Evolutionary conservation across 2,797 vertebrate genomes (phyloP).

Genomic region (Kryptolebias ocellatus): DNA sequence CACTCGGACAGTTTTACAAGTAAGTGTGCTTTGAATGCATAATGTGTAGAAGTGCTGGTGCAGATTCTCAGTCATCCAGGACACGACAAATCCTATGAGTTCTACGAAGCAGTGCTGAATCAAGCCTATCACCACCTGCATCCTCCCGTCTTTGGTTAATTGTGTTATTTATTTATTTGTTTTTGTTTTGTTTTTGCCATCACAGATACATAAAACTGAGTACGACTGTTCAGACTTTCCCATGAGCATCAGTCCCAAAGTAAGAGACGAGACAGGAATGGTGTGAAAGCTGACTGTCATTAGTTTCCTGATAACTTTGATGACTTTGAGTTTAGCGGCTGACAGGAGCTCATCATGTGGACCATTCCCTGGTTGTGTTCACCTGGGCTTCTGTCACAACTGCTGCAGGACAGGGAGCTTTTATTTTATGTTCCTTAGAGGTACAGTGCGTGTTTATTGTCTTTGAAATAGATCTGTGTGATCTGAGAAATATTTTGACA

Average conservation of each 20-base stretch:
- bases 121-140: background rate
- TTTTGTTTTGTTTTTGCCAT: slow-evolving; percentile 1
- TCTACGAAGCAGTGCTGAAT: background rate
- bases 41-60: background rate
- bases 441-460: slow-evolving; percentile 72
- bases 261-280: slow-evolving; percentile 33
- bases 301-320: background rate
- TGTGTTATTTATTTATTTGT: slow-evolving; percentile 9
- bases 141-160: background rate
- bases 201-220: slow-evolving; percentile 5
- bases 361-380: slow-evolving; percentile 16
- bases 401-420: slow-evolving; percentile 75
- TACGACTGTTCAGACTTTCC: slow-evolving; percentile 18
- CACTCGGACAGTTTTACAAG: background rate
- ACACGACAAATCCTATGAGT: too few species aligned
- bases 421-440: slow-evolving; percentile 87
- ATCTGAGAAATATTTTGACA: background rate
- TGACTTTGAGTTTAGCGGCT: background rate
- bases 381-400: slow-evolving; percentile 25
- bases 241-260: slow-evolving; percentile 55
- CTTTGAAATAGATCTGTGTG: background rate
- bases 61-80: too few species aligned
- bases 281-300: slow-evolving; percentile 12
- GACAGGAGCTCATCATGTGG: slow-evolving; percentile 34
- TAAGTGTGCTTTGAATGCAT: background rate